Base-by-base conservation (phyloP, 2,797 vertebrate genomes). In the Danio tinwini region DNA sequence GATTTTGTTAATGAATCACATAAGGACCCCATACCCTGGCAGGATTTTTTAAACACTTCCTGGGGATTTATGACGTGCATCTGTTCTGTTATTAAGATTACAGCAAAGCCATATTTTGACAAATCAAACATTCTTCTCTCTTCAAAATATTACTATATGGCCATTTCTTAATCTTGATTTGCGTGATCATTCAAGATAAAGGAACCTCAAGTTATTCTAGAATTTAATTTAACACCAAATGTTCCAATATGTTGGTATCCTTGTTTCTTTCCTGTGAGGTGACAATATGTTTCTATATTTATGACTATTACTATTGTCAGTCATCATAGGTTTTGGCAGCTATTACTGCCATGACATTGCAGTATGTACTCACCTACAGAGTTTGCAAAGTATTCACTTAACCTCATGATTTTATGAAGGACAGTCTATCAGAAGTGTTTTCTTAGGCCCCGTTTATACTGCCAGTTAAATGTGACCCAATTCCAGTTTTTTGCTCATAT, bases 1-100 rank as follows among this genome's bases (percentile, higher is more conserved):
- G 37, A 63, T 59, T 74, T 80, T 17, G 19, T 44, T 85, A 74
- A 80, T 82, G 62, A 77, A 82, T 80, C 62, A 71, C 40, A 42
- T 52, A 17, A 69, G 17, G 16, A 69, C 67, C 14, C 9, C 9
- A 69, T 70, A 55, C 49, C 37, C 50, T 55, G 11, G 39, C 52
- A 13, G 12, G 40, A 1, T 49, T 65, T 7, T 16, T 59, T 59
- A 52, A 50, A n/a, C 21, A 1, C 5, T 59, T 47, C 8, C 19
- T 47, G 19, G 9, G 13, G 19, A 29, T 72, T 21, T 58, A 16
- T 44, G 40, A 58, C 16, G 49, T 39, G 17, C 29, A 52, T 69
- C 29, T 69, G 17, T 56, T 44, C 44, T 44, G 13, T 58, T 21
- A 58, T 58, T 45, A 40, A 14, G 53, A 56, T 72, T 56, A 71